Conservation (phyloP, 2,113 vertebrate species). For the Labeo catla region DNA sequence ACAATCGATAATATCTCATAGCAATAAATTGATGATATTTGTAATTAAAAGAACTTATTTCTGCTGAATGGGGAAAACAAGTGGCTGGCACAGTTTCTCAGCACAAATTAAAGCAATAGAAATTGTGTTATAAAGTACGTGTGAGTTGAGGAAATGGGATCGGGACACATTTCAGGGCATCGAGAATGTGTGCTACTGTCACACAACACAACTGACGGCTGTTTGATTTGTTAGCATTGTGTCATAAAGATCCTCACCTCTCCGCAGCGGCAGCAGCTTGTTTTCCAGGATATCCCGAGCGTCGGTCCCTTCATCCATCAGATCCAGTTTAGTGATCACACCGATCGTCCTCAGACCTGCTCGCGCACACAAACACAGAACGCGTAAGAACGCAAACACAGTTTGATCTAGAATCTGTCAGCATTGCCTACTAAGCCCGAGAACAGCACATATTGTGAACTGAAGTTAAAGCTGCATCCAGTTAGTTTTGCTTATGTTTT, state of each 20-base stretch:
- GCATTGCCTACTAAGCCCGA: not conserved
- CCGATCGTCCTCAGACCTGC: conserved; percentile 94
- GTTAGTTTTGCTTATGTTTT: no score
- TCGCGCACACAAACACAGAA: conserved; percentile 19
- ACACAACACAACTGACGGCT: no score
- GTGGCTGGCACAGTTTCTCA: not conserved
- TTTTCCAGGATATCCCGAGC: conserved; percentile 96
- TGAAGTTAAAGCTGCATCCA: no score
- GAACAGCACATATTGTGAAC: not conserved
- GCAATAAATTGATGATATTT: no score
- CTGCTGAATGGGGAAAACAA: not conserved
- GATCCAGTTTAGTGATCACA: conserved; percentile 97
- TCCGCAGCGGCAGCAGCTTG: conserved; percentile 92
- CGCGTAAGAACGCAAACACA: not conserved
- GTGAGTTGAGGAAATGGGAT: not conserved
- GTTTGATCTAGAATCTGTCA: not conserved
- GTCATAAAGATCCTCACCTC: conserved; percentile 76
- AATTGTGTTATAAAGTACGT: not conserved
- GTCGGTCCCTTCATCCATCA: conserved; percentile 98
- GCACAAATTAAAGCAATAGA: not conserved
- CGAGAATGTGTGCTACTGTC: no score
- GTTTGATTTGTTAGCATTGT: no score
- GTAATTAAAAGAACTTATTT: not conserved
- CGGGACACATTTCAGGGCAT: no score
- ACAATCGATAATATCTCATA: no score